Evolutionary conservation across 2,888 invertebrate genomes (phyloP), one percentile per base, ranked within the genome.

Genomic region (Caenorhabditis becei): DNA sequence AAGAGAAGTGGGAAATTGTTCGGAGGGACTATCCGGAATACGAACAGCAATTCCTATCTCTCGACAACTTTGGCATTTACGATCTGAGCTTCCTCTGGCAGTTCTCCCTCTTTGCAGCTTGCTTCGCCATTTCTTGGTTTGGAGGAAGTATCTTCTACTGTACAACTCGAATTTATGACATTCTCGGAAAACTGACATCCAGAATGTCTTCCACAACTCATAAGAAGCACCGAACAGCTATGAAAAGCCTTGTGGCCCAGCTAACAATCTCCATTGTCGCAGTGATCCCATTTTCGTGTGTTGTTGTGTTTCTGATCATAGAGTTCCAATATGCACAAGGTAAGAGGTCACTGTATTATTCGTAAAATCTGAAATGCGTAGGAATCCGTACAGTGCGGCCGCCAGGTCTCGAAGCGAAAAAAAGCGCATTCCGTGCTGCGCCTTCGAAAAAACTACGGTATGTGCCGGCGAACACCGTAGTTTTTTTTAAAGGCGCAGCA

Each of bases 201-300:
- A 47, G 28, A 51, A 61, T 70, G 35, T 70, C 70, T 2, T 24
- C 37, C 0, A 1, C 11, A 5, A 14, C 11, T 0, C 58, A 70
- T n/a, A 16, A 61, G 20, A 23, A 51, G n/a, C 70, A 70, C 10
- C 4, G 11, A 24, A 23, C 7, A 32, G 70, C 59, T 0, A 51
- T 70, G 2, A 23, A 18, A 5, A 70, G 51, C 37, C 41, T 70
- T 14, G 10, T 70, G 14, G 59, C 35, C 2, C 70, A 70, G 35
- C 37, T 61, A 10, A 32, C 37, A 16, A 61, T 20, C 18, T 58
- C 69, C 0, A 20, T 24, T 1, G n/a, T 70, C 14, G 35, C 37
- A 11, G 0, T 61, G 0, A 20, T 49, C 11, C 70, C 70, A 3
- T 59, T 59, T 1, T 3, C 10, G n/a, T 2, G 3, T 2, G 3